Conservation (phyloP, 2,888 invertebrate species). For the Temnothorax ravouxi region DNA sequence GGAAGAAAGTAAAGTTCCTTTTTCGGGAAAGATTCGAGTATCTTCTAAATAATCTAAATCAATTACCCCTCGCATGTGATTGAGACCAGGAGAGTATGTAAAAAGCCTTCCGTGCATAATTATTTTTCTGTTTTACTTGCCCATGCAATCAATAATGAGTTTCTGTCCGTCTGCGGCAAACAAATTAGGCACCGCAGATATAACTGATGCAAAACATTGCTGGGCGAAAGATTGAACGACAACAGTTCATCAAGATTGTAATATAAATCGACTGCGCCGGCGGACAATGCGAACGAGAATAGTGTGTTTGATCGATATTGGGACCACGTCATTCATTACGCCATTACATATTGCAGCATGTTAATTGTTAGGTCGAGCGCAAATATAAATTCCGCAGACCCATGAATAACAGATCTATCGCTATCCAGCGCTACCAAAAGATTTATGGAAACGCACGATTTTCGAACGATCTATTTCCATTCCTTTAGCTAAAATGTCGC, state of each 20-base stretch:
- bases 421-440: neutral
- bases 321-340: slow-evolving; percentile 29
- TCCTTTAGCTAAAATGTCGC: neutral
- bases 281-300: slow-evolving; percentile 38
- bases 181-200: neutral
- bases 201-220: slow-evolving; percentile 27
- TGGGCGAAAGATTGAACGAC: slow-evolving; percentile 54
- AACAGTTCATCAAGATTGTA: slow-evolving; percentile 57
- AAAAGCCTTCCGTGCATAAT: slow-evolving; percentile 41
- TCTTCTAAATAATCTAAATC: neutral
- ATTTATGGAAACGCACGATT: slow-evolving; percentile 36
- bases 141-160: slow-evolving; percentile 20
- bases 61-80: neutral
- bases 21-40: neutral
- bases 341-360: slow-evolving; percentile 14
- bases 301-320: slow-evolving; percentile 49
- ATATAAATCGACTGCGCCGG: slow-evolving; percentile 43
- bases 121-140: slow-evolving; percentile 12
- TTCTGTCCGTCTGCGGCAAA: neutral
- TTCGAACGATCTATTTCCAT: neutral
- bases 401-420: slow-evolving; percentile 27
- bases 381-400: slow-evolving; percentile 34
- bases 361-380: slow-evolving; percentile 32
- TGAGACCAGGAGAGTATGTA: slow-evolving; percentile 53
- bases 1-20: neutral